Evolutionary conservation across 2,888 invertebrate species (phyloP).

Genomic region (Ryuthela nishihirai): DNA sequence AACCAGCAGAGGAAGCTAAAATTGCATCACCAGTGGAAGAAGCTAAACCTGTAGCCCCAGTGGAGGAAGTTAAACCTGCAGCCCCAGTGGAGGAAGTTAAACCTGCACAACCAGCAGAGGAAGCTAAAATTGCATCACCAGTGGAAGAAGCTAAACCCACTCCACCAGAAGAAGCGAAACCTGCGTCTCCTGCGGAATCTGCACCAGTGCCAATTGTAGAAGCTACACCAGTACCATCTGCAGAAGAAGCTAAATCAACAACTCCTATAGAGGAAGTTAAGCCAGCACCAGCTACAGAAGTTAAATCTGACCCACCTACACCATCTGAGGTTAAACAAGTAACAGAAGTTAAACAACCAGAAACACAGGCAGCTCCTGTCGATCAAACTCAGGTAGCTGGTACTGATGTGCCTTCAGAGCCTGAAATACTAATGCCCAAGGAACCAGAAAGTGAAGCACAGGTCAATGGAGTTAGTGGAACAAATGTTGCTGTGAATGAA

Average conservation of each 20-base stretch:
- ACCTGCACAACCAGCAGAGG: not conserved
- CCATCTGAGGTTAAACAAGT: not conserved
- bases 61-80: constrained; percentile 5
- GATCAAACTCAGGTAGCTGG: too few species aligned
- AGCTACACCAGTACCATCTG: not conserved
- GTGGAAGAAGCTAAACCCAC: not conserved
- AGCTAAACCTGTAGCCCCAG: not conserved
- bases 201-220: not conserved
- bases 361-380: too few species aligned
- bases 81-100: not conserved
- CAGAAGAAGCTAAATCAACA: not conserved
- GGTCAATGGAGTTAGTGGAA: too few species aligned
- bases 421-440: too few species aligned
- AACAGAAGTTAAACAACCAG: too few species aligned
- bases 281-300: not conserved
- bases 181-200: not conserved
- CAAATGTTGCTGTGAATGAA: too few species aligned
- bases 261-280: not conserved
- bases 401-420: too few species aligned
- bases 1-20: not conserved
- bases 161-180: not conserved
- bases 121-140: not conserved
- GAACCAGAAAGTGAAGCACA: too few species aligned
- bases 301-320: not conserved
- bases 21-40: not conserved